Evolutionary conservation across 2,113 vertebrate species (phyloP), one percentile per base, ranked within the genome.

Genomic region (Andinoacara biseriatus): DNA sequence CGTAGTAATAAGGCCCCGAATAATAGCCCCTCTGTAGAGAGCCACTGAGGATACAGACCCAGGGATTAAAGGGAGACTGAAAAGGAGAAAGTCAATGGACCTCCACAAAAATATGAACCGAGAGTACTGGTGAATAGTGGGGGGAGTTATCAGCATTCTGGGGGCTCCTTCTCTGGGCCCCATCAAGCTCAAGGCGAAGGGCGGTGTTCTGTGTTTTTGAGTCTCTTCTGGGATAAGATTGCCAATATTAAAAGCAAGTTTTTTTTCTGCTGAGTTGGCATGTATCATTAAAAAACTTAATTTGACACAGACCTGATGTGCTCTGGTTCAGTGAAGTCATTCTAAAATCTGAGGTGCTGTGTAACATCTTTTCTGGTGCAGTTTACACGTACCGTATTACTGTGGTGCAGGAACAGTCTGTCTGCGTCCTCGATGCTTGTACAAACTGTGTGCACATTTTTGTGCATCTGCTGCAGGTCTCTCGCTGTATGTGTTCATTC

Each of bases 1-100:
- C 92, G 90, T 90, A 92, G 95, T 95, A 94, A 95, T 95, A 95
- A 95, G 95, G 92, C 91, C 90, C 72, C 67, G 91, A 95, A 95
- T 95, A 96, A 96, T 93, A 92, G 94, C 87, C 83, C 90, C 93
- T 95, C 96, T 96, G 96, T 96, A 89, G 94, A 94, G 91, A 95
- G 91, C 95, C 92, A 94, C 90, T 72, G 89, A 93, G 93, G 95
- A 95, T 92, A 94, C 94, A 94, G 94, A 95, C 93, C 87, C 90
- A 90, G 90, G 95, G 96, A 96, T 96, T 96, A 96, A 93, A 94
- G 94, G 85, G 90, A 92, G 91, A 84, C 96, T 96, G 93, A 96
- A 95, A 95, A 94, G 95, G 94, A 94, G 93, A 94, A 95, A 95
- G 95, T 96, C 95, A 96, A 95, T 95, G 94, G 94, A 95, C 92